Evolutionary conservation across 2,888 invertebrate genomes (phyloP), one percentile per base, ranked within the genome.

Genomic region (Prosapia bicincta): DNA sequence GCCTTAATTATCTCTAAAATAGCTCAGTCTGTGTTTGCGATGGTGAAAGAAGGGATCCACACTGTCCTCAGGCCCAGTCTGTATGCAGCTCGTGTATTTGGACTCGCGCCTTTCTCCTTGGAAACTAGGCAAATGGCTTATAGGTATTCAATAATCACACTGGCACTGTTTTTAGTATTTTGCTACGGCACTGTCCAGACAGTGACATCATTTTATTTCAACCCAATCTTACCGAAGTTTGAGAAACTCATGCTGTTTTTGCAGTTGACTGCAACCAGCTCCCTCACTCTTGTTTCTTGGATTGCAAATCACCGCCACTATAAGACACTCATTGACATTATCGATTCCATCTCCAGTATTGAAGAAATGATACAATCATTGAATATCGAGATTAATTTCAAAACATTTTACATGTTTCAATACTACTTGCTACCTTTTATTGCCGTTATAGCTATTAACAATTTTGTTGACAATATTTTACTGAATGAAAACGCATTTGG

Each of bases 201-300:
- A 0, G 69, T 69, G 30, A 0, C 2, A 10, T 76, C 76, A 1
- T 74, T 76, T 26, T 76, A 76, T 54, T 24, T 54, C 68, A 76
- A 76, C 30, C 65, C 72, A 13, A 69, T 71, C 15, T 30, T 76
- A 25, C 76, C 76, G 10, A 76, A 74, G 66, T 76, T 76, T 38
- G 76, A 76, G n/a, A 73, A 72, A 66, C 28, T 76, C 23, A 72
- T 76, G 66, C 28, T 76, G 13, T 67, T 70, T 15, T 65, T 76
- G 38, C 76, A 76, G 54, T 66, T 76, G 1, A 74, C 73, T 0
- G 69, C 74, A 9, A 69, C 69, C 15, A 74, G 69, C 24, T 70
- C 71, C 1, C 67, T 69, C 20, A 54, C 72, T n/a, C 67, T 76
- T n/a, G 67, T 65, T 9, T 73, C 76, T 2, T 76, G 76, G 76